Base-by-base conservation (phyloP, 2,888 invertebrate species). In the Pycnomerus fuliginosus region DNA sequence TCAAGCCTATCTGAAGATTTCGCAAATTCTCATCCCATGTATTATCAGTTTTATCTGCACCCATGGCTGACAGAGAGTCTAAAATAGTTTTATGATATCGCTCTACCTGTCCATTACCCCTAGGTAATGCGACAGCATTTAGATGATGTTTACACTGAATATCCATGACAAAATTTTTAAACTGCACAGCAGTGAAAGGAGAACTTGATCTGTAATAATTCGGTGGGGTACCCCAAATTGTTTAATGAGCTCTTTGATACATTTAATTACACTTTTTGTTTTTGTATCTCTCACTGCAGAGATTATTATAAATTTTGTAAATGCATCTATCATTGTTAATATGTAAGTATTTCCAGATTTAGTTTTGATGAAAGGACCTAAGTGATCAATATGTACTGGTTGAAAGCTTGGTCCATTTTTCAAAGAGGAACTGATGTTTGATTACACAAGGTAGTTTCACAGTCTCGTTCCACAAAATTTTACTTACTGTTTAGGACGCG, bases 31-130 rank as follows among this genome's bases (percentile, higher is more conserved):
- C 16, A 16, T 46, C 46, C 46, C 46, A 46, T 13, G 22, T 2
- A 11, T 36, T 22, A 16, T 31, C 31, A 10, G 30, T 32, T 2
- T 7, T 14, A 23, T 36, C 17, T 10, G 42, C 42, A 3, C 46
- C 34, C 27, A 37, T 45, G 3, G 46, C 28, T 7, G 37, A 29
- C 17, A 46, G 12, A 1, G 36, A 44, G 14, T 36, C 31, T 7
- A 43, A 15, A 16, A 46, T n/a, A 7, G 31, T 46, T 22, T 16
- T 7, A 22, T 44, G 31, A 24, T 37, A 35, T 12, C 44, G 25
- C 13, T 49, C 49, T 3, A 37, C 41, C 16, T 45, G 49, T 7
- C 41, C 49, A 20, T 41, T 49, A 4, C 41, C 37, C 15, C 44
- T 22, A 16, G 40, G 44, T 11, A 45, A 10, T 22, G 25, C 48